Conservation (phyloP, 2,888 invertebrate genomes). For the Noctua fimbriata region DNA sequence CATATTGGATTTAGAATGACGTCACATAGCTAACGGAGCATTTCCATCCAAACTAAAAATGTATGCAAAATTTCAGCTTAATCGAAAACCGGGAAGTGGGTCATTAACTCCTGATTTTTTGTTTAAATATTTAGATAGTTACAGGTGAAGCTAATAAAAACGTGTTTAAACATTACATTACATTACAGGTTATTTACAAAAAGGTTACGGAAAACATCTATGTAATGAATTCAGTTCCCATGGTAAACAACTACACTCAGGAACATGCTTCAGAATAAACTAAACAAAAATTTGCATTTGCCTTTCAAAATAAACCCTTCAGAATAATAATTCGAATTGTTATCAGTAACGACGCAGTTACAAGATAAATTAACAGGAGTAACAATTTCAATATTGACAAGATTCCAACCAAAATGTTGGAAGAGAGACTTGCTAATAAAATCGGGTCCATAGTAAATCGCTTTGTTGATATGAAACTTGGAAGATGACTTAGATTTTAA, state of each 20-base stretch:
- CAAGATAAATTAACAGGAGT: neutral
- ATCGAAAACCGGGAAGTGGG: no score
- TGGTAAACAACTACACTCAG: neutral
- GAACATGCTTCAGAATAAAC: constrained; percentile 42
- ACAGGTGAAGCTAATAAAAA: no score
- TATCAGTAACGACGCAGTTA: constrained; percentile 8
- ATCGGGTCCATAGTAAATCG: constrained; percentile 26
- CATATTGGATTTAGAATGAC: no score
- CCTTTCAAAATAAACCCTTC: neutral
- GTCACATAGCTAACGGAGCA: no score
- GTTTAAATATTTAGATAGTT: no score
- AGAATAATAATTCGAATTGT: constrained; percentile 19
- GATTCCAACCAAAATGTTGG: constrained; percentile 4
- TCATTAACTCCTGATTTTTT: no score
- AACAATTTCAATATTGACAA: constrained; percentile 42
- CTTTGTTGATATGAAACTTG: constrained; percentile 32
- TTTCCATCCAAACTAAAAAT: no score
- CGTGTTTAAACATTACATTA: neutral
- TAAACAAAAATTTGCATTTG: constrained; percentile 29
- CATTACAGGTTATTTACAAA: neutral
- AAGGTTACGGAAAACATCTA: neutral
- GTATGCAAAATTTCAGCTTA: no score
- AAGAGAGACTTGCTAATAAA: constrained; percentile 16
- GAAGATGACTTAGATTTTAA: constrained; percentile 5
- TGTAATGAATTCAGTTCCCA: neutral